Evolutionary conservation across 2,113 vertebrate genomes (phyloP).

Genomic region (Drymodes brunneopygia): DNA sequence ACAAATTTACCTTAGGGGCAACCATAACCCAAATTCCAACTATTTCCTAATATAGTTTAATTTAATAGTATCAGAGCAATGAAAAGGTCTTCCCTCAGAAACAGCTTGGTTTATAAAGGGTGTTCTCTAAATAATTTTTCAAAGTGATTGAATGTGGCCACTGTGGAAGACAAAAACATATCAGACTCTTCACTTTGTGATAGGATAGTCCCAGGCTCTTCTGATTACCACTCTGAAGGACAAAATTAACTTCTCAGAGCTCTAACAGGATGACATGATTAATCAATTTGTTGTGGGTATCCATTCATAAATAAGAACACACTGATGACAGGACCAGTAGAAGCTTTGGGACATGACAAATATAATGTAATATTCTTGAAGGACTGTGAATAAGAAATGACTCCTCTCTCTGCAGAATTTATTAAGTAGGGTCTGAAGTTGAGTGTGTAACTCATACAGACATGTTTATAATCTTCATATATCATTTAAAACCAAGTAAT

Average conservation of each 20-base stretch:
- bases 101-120: not conserved
- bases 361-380: not conserved
- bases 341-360: not conserved
- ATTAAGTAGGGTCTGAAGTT: not conserved
- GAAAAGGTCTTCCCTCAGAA: not conserved
- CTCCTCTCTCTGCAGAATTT: not conserved
- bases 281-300: not conserved
- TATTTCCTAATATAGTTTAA: not conserved
- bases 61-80: accelerated
- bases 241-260: not conserved
- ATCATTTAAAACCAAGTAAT: not conserved
- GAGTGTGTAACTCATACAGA: not conserved
- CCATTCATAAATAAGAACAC: not conserved
- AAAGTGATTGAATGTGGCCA: not conserved
- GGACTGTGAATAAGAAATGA: not conserved
- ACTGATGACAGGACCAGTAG: not conserved
- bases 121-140: not conserved
- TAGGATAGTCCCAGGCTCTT: not conserved
- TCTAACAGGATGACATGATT: not conserved
- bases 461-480: not conserved
- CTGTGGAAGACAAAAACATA: not conserved
- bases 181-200: not conserved
- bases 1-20: not conserved
- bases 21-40: not conserved
- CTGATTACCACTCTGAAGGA: not conserved